Evolutionary conservation across 2,797 vertebrate species (phyloP).

Genomic region (Staurois parvus): DNA sequence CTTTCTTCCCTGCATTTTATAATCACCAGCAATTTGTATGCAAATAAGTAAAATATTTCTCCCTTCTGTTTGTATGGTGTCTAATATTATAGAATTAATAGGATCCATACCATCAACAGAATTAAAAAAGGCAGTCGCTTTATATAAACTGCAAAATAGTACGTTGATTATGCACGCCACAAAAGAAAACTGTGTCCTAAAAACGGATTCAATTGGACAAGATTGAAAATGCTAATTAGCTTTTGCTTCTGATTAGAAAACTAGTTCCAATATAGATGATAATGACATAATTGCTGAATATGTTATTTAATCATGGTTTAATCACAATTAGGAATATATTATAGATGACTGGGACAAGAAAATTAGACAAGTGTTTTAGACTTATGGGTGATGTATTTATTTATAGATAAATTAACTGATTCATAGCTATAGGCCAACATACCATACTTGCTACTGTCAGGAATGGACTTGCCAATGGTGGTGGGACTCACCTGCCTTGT

Average conservation of each 20-base stretch:
- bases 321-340: conserved; percentile 36
- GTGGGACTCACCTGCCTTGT: no score
- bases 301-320: conserved; percentile 44
- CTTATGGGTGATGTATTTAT: neutral
- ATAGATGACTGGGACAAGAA: conserved; percentile 13
- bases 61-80: neutral
- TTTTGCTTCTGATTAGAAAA: conserved; percentile 33
- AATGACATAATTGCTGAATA: conserved; percentile 50
- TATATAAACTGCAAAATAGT: neutral
- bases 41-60: neutral
- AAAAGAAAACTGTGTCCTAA: conserved; percentile 24
- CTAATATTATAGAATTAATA: conserved; percentile 7
- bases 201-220: conserved; percentile 23
- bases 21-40: neutral
- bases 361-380: conserved; percentile 10
- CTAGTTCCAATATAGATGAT: conserved; percentile 21
- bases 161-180: neutral
- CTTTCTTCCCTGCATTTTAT: neutral
- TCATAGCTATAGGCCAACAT: neutral
- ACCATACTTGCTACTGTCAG: no score
- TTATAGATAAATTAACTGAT: neutral
- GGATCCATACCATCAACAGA: neutral
- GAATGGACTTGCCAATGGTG: no score
- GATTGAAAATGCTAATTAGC: conserved; percentile 31
- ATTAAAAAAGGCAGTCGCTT: neutral